phyloP scores from a whole-genome alignment of 2,888 invertebrate genomes.

The Tetanocera ferruginea region DNA sequence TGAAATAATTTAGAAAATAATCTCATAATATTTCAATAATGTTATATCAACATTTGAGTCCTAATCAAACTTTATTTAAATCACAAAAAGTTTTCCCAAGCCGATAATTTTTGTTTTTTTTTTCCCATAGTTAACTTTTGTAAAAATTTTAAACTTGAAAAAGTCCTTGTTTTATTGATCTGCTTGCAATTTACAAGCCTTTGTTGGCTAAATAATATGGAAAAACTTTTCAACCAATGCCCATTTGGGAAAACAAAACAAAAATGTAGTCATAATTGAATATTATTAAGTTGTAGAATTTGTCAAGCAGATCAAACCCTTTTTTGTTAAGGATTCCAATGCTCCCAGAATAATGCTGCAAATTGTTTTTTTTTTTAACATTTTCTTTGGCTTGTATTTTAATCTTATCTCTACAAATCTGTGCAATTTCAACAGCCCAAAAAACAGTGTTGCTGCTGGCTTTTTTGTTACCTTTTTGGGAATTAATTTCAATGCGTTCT shows the following conservation, averaged over 20 bases:
- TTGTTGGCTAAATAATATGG: not conserved
- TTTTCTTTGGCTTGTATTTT: not conserved
- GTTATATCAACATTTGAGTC: not conserved
- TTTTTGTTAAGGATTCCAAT: not conserved
- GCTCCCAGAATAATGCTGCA: conserved; percentile 18
- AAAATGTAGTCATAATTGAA: not conserved
- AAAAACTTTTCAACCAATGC: not conserved
- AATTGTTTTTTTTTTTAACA: conserved; percentile 5
- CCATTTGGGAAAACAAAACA: not conserved
- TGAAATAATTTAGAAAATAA: not conserved
- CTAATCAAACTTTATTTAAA: too few relatives aligned
- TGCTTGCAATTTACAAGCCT: not conserved
- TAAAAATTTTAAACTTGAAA: not conserved
- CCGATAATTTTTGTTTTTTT: not conserved
- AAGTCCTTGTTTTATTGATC: not conserved
- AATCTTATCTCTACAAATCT: conserved; percentile 17
- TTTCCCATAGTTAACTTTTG: not conserved
- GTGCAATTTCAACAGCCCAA: not conserved
- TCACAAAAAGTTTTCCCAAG: not conserved
- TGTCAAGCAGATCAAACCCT: not conserved
- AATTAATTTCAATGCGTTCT: conserved; percentile 26
- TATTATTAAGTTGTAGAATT: not conserved
- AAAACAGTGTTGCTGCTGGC: not conserved
- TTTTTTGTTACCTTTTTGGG: conserved; percentile 24
- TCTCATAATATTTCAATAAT: not conserved